Conservation (phyloP, 2,113 vertebrate species). For the Mugil cephalus region DNA sequence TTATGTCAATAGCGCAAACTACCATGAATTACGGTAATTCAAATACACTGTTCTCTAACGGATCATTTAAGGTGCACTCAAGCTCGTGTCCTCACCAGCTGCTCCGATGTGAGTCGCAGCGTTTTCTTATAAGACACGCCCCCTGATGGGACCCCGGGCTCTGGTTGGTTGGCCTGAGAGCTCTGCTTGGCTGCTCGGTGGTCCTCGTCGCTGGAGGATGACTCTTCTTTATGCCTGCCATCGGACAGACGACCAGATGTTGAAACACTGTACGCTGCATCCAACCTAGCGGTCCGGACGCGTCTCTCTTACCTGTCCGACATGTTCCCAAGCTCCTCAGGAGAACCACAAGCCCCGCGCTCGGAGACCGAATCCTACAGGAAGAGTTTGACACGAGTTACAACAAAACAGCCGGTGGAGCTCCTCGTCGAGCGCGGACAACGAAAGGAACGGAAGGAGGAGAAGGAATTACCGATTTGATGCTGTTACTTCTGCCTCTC, state of each 20-base stretch:
- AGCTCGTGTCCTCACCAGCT: constrained; percentile 87
- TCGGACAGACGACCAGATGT: constrained; percentile 5
- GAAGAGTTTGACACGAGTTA: not conserved
- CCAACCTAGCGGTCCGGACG: no score
- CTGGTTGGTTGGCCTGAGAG: constrained; percentile 75
- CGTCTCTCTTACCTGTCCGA: constrained; percentile 67
- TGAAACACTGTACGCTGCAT: not conserved
- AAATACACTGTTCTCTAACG: no score
- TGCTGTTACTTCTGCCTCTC: constrained; percentile 90
- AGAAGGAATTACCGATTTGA: constrained; percentile 86
- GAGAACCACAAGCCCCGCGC: constrained; percentile 48
- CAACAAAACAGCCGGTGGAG: not conserved
- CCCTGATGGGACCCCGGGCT: constrained; percentile 65
- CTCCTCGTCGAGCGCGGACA: not conserved
- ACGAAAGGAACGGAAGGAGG: not conserved
- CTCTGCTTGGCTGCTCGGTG: constrained; percentile 81
- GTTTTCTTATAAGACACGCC: constrained; percentile 94
- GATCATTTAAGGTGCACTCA: not conserved
- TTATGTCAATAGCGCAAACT: no score
- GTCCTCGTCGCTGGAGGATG: constrained; percentile 95
- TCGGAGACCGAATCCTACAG: constrained; percentile 75
- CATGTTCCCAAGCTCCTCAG: constrained; percentile 68
- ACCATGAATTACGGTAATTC: no score
- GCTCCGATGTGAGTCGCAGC: constrained; percentile 93
- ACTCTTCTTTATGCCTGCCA: constrained; percentile 91